phyloP scores from a whole-genome alignment of 2,888 invertebrate genomes.

The Mythimna pallens region DNA sequence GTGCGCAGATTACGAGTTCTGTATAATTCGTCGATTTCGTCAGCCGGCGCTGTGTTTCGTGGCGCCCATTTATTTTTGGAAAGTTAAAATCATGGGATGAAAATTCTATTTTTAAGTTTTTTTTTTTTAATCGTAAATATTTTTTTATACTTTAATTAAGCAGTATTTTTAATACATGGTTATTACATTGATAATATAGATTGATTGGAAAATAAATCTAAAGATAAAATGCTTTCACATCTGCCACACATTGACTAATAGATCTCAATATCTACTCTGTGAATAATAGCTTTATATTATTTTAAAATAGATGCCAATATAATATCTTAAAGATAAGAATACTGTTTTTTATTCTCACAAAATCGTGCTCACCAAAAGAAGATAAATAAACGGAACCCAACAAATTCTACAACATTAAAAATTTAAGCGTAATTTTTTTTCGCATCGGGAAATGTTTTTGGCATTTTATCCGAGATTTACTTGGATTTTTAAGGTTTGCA shows the following conservation, averaged over 20 bases:
- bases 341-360: too few species aligned
- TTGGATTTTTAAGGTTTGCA: conserved; percentile 53
- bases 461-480: conserved; percentile 53
- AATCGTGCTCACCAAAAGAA: not conserved
- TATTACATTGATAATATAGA: too few species aligned
- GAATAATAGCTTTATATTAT: conserved; percentile 13
- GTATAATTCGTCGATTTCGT: conserved; percentile 64
- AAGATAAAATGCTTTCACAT: not conserved
- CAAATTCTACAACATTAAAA: conserved; percentile 22
- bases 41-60: conserved; percentile 31
- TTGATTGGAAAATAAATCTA: not conserved
- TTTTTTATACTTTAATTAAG: too few species aligned
- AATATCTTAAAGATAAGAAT: not conserved
- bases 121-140: not conserved
- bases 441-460: conserved; percentile 42
- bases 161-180: too few species aligned
- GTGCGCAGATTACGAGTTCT: conserved; percentile 61
- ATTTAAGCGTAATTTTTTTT: conserved; percentile 27
- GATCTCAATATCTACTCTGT: conserved; percentile 4
- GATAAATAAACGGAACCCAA: too few species aligned
- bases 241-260: conserved; percentile 19
- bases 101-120: not conserved
- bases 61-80: conserved; percentile 31
- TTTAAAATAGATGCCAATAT: conserved; percentile 9
- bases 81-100: conserved; percentile 6